phyloP scores from a whole-genome alignment of 2,888 invertebrate genomes.

The Prosopocoilus inquinatus region DNA sequence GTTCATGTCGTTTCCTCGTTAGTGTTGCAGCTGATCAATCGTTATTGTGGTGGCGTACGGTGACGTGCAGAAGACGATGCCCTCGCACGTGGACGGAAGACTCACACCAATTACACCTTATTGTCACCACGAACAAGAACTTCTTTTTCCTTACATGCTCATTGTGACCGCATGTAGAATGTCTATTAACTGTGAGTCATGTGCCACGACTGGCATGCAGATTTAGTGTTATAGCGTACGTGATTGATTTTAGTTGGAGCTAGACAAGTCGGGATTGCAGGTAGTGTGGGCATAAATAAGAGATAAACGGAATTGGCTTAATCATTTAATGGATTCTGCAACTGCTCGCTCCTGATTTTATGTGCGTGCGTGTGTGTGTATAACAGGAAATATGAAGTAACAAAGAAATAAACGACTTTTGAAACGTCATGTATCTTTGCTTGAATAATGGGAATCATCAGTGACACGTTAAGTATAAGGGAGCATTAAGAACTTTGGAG shows the following conservation, averaged over 20 bases:
- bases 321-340: slow-evolving; percentile 43
- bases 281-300: slow-evolving; percentile 37
- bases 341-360: slow-evolving; percentile 35
- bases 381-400: slow-evolving; percentile 17
- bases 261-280: slow-evolving; percentile 29
- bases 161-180: slow-evolving; percentile 39
- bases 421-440: neutral
- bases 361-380: slow-evolving; percentile 13
- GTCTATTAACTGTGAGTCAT: slow-evolving; percentile 42
- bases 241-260: slow-evolving; percentile 42
- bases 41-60: slow-evolving; percentile 34
- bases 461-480: slow-evolving; percentile 37
- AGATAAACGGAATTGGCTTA: slow-evolving; percentile 40
- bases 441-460: slow-evolving; percentile 25
- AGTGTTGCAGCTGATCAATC: slow-evolving; percentile 38
- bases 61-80: slow-evolving; percentile 16
- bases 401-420: slow-evolving; percentile 1
- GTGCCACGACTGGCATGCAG: slow-evolving; percentile 46
- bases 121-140: slow-evolving; percentile 34
- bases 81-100: slow-evolving; percentile 47
- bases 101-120: slow-evolving; percentile 44
- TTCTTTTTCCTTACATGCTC: slow-evolving; percentile 40
- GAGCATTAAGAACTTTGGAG: slow-evolving; percentile 40
- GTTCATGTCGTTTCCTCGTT: slow-evolving; percentile 1
- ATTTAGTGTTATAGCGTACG: slow-evolving; percentile 49